Evolutionary conservation across 2,888 invertebrate genomes (phyloP).

Genomic region (Nemoura dubitans): DNA sequence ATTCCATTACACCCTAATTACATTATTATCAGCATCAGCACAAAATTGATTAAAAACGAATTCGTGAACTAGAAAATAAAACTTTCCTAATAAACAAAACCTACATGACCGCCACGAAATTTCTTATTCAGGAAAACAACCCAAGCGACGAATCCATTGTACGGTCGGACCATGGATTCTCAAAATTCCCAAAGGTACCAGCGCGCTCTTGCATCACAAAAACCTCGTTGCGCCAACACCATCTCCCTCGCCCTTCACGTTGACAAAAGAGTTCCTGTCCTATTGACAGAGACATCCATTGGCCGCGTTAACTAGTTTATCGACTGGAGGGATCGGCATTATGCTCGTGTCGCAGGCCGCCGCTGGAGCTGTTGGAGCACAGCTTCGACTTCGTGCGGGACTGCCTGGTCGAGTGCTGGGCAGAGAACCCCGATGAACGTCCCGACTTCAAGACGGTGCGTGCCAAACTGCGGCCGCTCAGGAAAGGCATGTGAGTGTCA

Average conservation of each 20-base stretch:
- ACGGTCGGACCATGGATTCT: not conserved
- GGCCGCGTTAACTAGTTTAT: constrained; percentile 15
- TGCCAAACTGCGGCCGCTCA: constrained; percentile 78
- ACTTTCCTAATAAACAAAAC: not conserved
- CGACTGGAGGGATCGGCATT: too few relatives aligned
- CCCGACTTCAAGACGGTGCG: constrained; percentile 88
- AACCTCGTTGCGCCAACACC: not conserved
- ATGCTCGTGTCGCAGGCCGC: constrained; percentile 69
- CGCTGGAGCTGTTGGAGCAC: constrained; percentile 79
- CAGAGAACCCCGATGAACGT: constrained; percentile 78
- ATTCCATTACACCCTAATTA: too few relatives aligned
- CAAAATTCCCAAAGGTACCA: not conserved
- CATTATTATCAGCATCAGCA: too few relatives aligned
- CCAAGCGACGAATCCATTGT: too few relatives aligned
- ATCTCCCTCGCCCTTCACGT: not conserved
- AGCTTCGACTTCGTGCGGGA: constrained; percentile 88
- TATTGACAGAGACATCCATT: not conserved
- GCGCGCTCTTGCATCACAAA: not conserved
- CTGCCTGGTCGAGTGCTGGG: constrained; percentile 88
- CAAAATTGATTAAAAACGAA: too few relatives aligned
- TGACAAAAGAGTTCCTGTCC: constrained; percentile 12
- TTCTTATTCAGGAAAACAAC: too few relatives aligned
- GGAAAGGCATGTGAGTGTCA: constrained; percentile 86
- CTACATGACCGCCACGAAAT: not conserved
- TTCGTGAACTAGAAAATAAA: too few relatives aligned